Conservation (phyloP, 2,113 vertebrate species). For the Oreotrochilus melanogaster region DNA sequence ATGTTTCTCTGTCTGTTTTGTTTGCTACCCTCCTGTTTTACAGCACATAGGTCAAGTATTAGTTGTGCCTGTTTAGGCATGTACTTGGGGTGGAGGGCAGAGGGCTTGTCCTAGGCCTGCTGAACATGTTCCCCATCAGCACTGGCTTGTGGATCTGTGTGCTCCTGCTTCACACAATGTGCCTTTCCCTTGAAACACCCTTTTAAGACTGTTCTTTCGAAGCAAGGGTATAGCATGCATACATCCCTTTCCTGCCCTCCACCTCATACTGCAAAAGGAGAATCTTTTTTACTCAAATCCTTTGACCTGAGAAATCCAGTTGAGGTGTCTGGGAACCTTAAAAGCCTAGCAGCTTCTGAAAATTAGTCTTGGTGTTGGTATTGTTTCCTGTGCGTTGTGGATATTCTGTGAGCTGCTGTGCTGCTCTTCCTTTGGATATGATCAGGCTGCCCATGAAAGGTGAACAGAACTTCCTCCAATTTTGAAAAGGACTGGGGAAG, state of each 20-base stretch:
- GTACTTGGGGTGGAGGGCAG: background rate
- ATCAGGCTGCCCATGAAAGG: background rate
- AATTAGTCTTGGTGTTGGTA: background rate
- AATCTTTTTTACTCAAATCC: background rate
- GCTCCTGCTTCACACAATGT: fast-evolving
- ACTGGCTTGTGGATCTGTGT: background rate
- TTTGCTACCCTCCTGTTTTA: background rate
- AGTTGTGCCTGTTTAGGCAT: background rate
- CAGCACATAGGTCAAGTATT: background rate
- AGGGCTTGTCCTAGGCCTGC: background rate
- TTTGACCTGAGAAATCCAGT: background rate
- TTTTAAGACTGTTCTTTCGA: background rate
- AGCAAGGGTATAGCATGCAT: background rate
- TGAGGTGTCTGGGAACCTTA: background rate
- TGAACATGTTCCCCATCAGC: fast-evolving
- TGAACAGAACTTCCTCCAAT: background rate
- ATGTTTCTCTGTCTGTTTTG: background rate
- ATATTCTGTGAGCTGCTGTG: background rate
- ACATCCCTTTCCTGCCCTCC: background rate
- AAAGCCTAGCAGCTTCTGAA: background rate
- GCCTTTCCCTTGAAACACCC: background rate
- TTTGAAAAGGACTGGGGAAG: background rate
- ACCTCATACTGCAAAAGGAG: background rate
- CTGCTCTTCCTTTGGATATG: background rate
- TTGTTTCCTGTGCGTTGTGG: background rate